These are phyloP conservation scores for Drosophila sordidula DNA, from an alignment of 2,888 invertebrate species.

Conservation along the genomic window DNA sequence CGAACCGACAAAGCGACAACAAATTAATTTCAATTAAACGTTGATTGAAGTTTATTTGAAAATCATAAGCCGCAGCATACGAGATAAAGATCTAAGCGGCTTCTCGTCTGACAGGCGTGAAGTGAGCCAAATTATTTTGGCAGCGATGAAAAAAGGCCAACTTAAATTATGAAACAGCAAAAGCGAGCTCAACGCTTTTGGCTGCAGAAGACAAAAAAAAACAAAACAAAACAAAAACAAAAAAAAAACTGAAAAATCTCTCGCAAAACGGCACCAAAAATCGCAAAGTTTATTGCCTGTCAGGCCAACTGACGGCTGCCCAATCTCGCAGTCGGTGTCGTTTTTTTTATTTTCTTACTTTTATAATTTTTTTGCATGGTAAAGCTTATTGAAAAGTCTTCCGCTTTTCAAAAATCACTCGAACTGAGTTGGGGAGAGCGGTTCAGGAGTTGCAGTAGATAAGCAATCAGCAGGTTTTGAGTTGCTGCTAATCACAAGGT, in stretches of 20 bases:
- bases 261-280: constrained; percentile 36
- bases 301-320: constrained; percentile 72
- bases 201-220: constrained; percentile 22
- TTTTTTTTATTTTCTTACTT: constrained; percentile 10
- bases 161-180: constrained; percentile 24
- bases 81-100: constrained; percentile 44
- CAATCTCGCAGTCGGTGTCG: constrained; percentile 51
- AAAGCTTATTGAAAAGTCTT: constrained; percentile 70
- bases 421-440: neutral
- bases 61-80: constrained; percentile 28
- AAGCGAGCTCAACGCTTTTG: constrained; percentile 47
- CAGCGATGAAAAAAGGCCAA: constrained; percentile 22
- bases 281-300: constrained; percentile 71
- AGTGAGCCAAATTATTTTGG: constrained; percentile 46
- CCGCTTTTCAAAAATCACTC: constrained; percentile 55
- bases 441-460: constrained; percentile 44
- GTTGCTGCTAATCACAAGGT: constrained; percentile 69
- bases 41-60: constrained; percentile 55
- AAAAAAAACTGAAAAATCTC: constrained; percentile 4
- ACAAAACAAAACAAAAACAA: constrained; percentile 7
- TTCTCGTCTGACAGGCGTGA: constrained; percentile 64
- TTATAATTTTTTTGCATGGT: constrained; percentile 17
- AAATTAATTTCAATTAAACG: constrained; percentile 58
- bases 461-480: constrained; percentile 61
- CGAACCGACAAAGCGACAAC: constrained; percentile 14